Evolutionary conservation across 2,888 invertebrate genomes (phyloP), one percentile per base, ranked within the genome.

Genomic region (Caenorhabditis panamensis): DNA sequence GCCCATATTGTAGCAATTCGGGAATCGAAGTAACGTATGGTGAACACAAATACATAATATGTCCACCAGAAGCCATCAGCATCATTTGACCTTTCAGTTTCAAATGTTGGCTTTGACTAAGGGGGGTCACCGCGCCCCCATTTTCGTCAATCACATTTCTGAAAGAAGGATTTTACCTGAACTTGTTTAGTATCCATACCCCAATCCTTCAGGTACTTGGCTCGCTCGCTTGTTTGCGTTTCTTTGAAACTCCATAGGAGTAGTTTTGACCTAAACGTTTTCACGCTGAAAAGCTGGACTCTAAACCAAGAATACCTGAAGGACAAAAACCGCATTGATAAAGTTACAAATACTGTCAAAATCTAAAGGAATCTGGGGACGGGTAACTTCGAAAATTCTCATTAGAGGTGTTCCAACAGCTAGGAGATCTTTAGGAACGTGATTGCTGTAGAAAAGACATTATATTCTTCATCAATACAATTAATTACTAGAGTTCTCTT

Each of bases 281-380:
- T 31, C 9, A n/a, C n/a, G n/a, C n/a, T n/a, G n/a, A n/a, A n/a
- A n/a, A n/a, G n/a, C n/a, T n/a, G n/a, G n/a, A n/a, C n/a, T n/a
- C n/a, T n/a, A n/a, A n/a, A n/a, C n/a, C n/a, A n/a, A n/a, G n/a
- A 47, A 24, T 41, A 82, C 84, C 53, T 89, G 87, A 9, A 89
- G 69, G 2, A 89, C 86, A 77, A 89, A 89, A 36, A 89, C 88
- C 9, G 87, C 87, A 64, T 89, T 89, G 76, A 89, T 89, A 63
- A 88, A 88, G 72, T 88, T 84, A 59, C 86, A 85, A 58, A 89
- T 89, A 58, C 87, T 88, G 41, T 90, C 90, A 69, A 88, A 90
- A 73, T 89, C 90, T n/a, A 90, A 69, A 18, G 90, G 89, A 58
- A 91, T 88, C 59, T 90, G 88, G 0, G 90, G 90, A 1, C 90